phyloP scores from a whole-genome alignment of 2,888 invertebrate species.

The Tyria jacobaeae region DNA sequence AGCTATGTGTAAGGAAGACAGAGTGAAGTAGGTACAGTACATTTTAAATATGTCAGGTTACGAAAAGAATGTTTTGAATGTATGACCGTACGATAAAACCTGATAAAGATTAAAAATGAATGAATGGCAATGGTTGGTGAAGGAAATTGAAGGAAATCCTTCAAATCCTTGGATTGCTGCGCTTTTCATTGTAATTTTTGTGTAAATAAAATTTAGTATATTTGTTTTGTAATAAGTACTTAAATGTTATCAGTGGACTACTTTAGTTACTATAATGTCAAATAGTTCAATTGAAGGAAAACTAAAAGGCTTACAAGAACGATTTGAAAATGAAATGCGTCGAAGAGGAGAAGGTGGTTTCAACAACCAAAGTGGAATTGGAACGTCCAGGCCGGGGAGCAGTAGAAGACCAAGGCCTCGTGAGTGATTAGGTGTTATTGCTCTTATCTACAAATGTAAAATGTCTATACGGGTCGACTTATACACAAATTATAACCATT shows the following conservation, averaged over 20 bases:
- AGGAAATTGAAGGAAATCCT: conserved; percentile 74
- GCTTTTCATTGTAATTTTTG: conserved; percentile 76
- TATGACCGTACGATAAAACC: conserved; percentile 35
- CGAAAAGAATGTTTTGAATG: conserved; percentile 34
- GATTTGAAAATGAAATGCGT: conserved; percentile 88
- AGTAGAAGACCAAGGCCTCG: conserved; percentile 88
- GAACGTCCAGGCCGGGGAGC: conserved; percentile 82
- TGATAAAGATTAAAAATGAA: conserved; percentile 53
- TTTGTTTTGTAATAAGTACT: conserved; percentile 68
- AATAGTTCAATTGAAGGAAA: conserved; percentile 92
- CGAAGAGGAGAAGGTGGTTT: conserved; percentile 88
- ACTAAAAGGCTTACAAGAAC: conserved; percentile 93
- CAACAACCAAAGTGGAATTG: conserved; percentile 85
- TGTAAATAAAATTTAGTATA: conserved; percentile 74
- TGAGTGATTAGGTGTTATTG: conserved; percentile 72
- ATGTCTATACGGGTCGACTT: conserved; percentile 10
- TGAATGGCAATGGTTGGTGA: conserved; percentile 65
- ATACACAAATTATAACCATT: conserved; percentile 30
- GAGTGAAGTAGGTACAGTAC: neutral
- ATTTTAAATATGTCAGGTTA: conserved; percentile 6
- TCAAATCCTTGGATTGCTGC: conserved; percentile 81
- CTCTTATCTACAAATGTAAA: conserved; percentile 18
- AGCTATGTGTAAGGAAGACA: neutral
- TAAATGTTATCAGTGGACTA: conserved; percentile 74
- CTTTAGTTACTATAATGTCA: conserved; percentile 86